Evolutionary conservation across 2,113 vertebrate genomes (phyloP), one percentile per base, ranked within the genome.

Genomic region (Tretioscincus oriximinensis): DNA sequence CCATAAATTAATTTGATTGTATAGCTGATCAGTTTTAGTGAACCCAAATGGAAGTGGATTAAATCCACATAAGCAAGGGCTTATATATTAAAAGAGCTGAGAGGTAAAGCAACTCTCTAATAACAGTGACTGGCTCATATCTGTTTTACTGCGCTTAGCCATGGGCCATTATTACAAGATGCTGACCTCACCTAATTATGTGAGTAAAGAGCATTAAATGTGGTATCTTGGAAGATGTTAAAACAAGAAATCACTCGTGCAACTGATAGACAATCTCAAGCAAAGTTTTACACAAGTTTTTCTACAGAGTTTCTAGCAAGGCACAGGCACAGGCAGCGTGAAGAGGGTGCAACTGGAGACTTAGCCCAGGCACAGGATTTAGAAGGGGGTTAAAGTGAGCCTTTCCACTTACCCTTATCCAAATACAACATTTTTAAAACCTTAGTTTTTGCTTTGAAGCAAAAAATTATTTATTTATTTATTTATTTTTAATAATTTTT

Each of bases 1-100:
- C 88, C 88, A 93, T 82, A 84, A 63, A 63, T 86, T 85, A 85
- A 71, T 88, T 91, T 87, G 67, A 61, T 92, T 94, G 92, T 93
- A 94, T 45, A 78, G 92, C 91, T 69, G 89, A 81, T 94, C 94
- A 93, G 90, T 84, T 93, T 93, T 88, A 88, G 91, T 90, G 93
- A 92, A 89, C 86, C 86, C 82, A 87, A 88, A 77, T 86, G 89
- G 91, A 51, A 64, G 93, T 93, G 92, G 87, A 87, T 88, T 91
- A 58, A 85, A 93, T 94, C 93, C 31, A 84, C 75, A 87, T 92
- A 86, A 71, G 65, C 92, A 92, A 94, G 90, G 92, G 86, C 89
- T 90, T 71, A 47, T 89, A 93, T 85, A 87, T 80, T 78, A 84
- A 91, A 91, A 93, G 93, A 82, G 82, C 84, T 81, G 89, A 76